Evolutionary conservation across 2,113 vertebrate genomes (phyloP).

Genomic region (Mugil cephalus): DNA sequence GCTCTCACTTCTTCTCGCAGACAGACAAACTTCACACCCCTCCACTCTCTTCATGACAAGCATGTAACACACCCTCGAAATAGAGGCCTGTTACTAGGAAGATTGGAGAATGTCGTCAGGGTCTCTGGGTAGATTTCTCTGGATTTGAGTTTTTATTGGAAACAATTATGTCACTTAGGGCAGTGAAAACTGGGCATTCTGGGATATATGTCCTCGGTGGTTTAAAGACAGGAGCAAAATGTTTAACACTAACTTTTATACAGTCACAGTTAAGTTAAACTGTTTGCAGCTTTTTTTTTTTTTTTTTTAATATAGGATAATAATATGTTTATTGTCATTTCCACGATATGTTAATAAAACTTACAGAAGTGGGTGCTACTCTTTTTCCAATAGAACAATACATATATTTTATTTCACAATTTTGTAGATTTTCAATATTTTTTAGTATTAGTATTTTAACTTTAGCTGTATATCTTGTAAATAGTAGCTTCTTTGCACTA

Average conservation of each 20-base stretch:
- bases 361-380: too few relatives aligned
- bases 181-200: not conserved
- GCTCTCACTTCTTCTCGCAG: conserved; percentile 60
- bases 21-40: conserved; percentile 66
- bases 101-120: conserved; percentile 31
- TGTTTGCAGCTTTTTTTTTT: too few relatives aligned
- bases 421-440: too few relatives aligned
- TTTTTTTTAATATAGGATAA: too few relatives aligned
- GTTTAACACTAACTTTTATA: not conserved
- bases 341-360: too few relatives aligned
- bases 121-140: conserved; percentile 47
- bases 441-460: too few relatives aligned
- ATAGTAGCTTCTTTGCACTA: too few relatives aligned
- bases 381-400: too few relatives aligned
- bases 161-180: not conserved
- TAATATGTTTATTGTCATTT: too few relatives aligned
- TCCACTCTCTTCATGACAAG: conserved; percentile 23
- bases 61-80: conserved; percentile 58
- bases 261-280: not conserved
- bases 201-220: not conserved
- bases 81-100: conserved; percentile 75
- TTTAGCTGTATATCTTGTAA: too few relatives aligned
- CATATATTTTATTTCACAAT: too few relatives aligned
- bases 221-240: not conserved
- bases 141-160: not conserved